phyloP scores from a whole-genome alignment of 2,888 invertebrate species.

The Xestia ashworthii region DNA sequence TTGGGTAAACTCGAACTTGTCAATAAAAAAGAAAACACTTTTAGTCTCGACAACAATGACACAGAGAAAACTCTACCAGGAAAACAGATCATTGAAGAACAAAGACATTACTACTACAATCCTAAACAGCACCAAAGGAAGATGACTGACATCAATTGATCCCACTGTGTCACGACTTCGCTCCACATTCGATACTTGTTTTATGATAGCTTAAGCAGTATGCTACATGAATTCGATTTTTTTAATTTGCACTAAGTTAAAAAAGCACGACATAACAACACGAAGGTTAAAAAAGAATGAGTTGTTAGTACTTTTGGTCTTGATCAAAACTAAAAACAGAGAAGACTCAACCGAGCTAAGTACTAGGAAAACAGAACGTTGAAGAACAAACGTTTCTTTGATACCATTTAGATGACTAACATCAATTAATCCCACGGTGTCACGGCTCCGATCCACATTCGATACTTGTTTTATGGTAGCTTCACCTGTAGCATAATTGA shows the following conservation, averaged over 20 bases:
- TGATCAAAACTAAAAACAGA: too few relatives aligned
- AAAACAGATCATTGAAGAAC: background rate
- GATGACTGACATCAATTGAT: slow-evolving; percentile 37
- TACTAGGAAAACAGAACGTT: too few relatives aligned
- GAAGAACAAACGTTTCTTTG: too few relatives aligned
- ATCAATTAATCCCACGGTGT: too few relatives aligned
- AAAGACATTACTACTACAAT: background rate
- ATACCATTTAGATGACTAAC: too few relatives aligned
- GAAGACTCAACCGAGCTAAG: too few relatives aligned
- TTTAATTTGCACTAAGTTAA: too few relatives aligned
- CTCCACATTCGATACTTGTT: slow-evolving; percentile 49
- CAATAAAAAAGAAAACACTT: background rate
- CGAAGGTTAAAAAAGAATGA: too few relatives aligned
- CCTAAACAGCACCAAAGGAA: slow-evolving; percentile 2
- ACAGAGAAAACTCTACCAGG: background rate
- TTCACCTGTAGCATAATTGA: slow-evolving; percentile 24
- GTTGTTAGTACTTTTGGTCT: too few relatives aligned
- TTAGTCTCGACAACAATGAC: background rate
- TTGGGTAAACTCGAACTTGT: background rate
- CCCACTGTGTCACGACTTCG: slow-evolving; percentile 42
- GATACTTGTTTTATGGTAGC: slow-evolving; percentile 34
- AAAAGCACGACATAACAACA: too few relatives aligned
- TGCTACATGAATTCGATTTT: too few relatives aligned
- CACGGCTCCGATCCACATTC: slow-evolving; percentile 45
- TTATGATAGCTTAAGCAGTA: background rate